Conservation (phyloP, 2,888 invertebrate genomes). For the Phymatocera aterrima region DNA sequence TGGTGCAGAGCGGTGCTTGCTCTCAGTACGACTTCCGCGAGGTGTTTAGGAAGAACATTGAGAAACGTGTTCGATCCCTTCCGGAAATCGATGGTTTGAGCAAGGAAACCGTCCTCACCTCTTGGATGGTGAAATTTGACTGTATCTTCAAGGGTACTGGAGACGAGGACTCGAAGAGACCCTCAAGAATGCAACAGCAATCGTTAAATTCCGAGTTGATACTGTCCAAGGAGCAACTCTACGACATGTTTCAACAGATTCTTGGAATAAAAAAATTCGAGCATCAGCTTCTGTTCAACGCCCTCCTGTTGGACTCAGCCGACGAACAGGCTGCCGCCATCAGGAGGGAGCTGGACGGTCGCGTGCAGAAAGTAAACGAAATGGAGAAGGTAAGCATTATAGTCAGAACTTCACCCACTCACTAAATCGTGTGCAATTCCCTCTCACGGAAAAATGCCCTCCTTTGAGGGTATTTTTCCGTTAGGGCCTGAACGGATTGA, state of each 20-base stretch:
- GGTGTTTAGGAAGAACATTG: conserved; percentile 98
- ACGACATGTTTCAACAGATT: conserved; percentile 99
- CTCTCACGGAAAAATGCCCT: neutral
- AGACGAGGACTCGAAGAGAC: conserved; percentile 92
- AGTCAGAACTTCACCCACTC: conserved; percentile 2
- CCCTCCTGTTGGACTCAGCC: conserved; percentile 97
- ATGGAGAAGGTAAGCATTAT: conserved; percentile 91
- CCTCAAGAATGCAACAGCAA: conserved; percentile 92
- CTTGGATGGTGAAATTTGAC: conserved; percentile 99
- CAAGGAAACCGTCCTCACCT: conserved; percentile 98
- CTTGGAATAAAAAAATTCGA: conserved; percentile 99
- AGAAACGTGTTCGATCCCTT: conserved; percentile 97
- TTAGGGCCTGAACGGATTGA: too few species aligned
- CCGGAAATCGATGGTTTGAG: conserved; percentile 99
- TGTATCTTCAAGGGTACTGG: conserved; percentile 96
- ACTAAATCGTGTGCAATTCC: neutral
- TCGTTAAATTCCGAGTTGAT: conserved; percentile 94
- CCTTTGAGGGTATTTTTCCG: too few species aligned
- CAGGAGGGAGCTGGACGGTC: conserved; percentile 97
- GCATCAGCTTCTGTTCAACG: conserved; percentile 99
- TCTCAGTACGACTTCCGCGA: conserved; percentile 99
- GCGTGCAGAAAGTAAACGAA: conserved; percentile 97
- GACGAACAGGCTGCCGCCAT: conserved; percentile 99
- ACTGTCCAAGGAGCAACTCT: conserved; percentile 98
- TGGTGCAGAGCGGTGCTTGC: conserved; percentile 98